Evolutionary conservation across 1,140 invertebrate species (phyloP).

Genomic region (Euglossa dilemma): DNA sequence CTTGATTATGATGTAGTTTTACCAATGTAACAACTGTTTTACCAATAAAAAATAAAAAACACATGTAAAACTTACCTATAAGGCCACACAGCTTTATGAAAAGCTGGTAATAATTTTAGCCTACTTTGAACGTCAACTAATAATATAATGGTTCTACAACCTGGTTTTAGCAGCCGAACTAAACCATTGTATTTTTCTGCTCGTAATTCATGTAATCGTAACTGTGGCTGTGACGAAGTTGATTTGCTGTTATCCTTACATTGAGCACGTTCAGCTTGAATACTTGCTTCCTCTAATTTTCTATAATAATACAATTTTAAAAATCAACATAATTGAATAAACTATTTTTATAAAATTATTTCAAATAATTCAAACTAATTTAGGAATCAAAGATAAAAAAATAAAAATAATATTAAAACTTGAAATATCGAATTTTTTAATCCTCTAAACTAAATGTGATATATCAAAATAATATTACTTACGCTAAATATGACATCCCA

Average conservation of each 20-base stretch:
- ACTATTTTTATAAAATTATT: neutral
- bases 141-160: conserved; percentile 95
- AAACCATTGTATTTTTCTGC: conserved; percentile 98
- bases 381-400: neutral
- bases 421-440: neutral
- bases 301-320: conserved; percentile 77
- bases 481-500: conserved; percentile 94
- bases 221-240: conserved; percentile 84
- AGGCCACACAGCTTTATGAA: conserved; percentile 96
- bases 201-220: conserved; percentile 94
- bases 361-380: neutral
- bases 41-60: conserved; percentile 6
- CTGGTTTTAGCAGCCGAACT: conserved; percentile 95
- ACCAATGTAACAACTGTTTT: neutral
- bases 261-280: conserved; percentile 85
- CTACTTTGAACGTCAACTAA: conserved; percentile 95
- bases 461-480: conserved; percentile 74
- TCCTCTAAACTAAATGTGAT: neutral
- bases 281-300: conserved; percentile 90
- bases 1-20: neutral
- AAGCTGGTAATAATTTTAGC: conserved; percentile 92
- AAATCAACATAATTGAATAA: neutral
- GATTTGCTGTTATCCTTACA: conserved; percentile 80
- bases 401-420: neutral
- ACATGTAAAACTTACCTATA: conserved; percentile 87